phyloP scores from a whole-genome alignment of 2,888 invertebrate genomes.

The Serrognathus titanus region DNA sequence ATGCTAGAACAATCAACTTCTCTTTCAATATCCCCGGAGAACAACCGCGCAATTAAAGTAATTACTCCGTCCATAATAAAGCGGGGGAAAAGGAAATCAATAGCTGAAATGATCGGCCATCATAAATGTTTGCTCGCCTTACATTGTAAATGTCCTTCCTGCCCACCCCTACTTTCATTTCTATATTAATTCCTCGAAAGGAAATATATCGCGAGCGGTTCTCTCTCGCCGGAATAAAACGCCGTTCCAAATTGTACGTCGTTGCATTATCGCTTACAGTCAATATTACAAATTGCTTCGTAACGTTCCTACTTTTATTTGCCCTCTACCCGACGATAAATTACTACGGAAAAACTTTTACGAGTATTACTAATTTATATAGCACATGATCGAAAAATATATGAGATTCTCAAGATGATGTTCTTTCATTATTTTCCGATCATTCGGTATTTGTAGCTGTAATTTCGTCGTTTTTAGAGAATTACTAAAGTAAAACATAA shows the following conservation, averaged over 20 bases:
- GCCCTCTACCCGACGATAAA: background rate
- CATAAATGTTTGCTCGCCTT: slow-evolving; percentile 28
- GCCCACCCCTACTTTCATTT: slow-evolving; percentile 2
- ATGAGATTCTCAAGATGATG: background rate
- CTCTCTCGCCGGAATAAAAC: background rate
- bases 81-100: slow-evolving; percentile 26
- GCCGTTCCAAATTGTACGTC: too few relatives aligned
- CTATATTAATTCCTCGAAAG: slow-evolving; percentile 1
- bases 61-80: slow-evolving; percentile 30
- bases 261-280: too few relatives aligned
- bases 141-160: slow-evolving; percentile 1
- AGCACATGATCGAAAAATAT: background rate
- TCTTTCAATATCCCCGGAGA: background rate
- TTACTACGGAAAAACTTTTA: background rate
- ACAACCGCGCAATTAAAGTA: slow-evolving; percentile 31
- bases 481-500: too few relatives aligned
- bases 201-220: slow-evolving; percentile 4
- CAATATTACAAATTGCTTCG: too few relatives aligned
- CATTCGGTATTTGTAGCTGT: background rate
- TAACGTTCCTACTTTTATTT: too few relatives aligned
- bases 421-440: background rate
- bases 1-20: too few relatives aligned
- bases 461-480: background rate
- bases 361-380: background rate
- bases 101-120: slow-evolving; percentile 28